Evolutionary conservation across 1,140 invertebrate species (phyloP), one percentile per base, ranked within the genome.

Genomic region (Drosophila paulistorum): DNA sequence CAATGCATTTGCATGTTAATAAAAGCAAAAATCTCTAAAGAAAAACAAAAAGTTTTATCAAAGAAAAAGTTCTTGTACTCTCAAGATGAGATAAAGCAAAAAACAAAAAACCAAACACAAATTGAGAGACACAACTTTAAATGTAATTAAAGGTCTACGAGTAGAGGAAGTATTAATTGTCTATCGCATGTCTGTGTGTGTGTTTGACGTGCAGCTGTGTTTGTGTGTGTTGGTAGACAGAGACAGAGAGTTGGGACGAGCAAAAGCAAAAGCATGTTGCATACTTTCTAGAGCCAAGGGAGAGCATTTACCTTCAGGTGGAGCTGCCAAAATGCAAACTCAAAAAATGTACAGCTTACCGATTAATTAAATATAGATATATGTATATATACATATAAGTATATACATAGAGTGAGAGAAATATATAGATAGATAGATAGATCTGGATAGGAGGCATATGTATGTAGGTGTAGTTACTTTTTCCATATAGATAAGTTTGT

Each of bases 381-480:
- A 23, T 45, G 14, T 14, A 45, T 51, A 11, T 51, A 23, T 51
- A 51, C 17, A 48, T 14, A 14, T 45, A 45, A 11, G 30, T 30
- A 45, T 14, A 17, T 45, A 39, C 37, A 39, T 39, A 39, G 14
- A 14, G 42, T 45, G 42, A 14, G 42, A 65, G 63, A 64, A 37
- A 72, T 42, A 37, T 30, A 26, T 54, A 14, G 42, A 65, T 72
- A 64, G 42, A 65, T 72, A 64, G 35, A 72, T 42, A 37, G 39
- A 26, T 54, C 11, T 73, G 54, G 72, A 65, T 75, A 57, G 75
- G 72, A 41, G 58, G 72, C 57, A 76, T 76, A 1, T 23, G 23
- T 76, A 1, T 23, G 23, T 23, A 69, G 33, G 23, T 45, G 37
- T 45, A 30, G 60, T 41, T 61, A 23, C 7, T 20, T 17, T 45